Percentiles rank a stretch among this genome's conserved stretches.
Conservation (phyloP, 2,888 invertebrate genomes). For the Hermodice carunculata region DNA sequence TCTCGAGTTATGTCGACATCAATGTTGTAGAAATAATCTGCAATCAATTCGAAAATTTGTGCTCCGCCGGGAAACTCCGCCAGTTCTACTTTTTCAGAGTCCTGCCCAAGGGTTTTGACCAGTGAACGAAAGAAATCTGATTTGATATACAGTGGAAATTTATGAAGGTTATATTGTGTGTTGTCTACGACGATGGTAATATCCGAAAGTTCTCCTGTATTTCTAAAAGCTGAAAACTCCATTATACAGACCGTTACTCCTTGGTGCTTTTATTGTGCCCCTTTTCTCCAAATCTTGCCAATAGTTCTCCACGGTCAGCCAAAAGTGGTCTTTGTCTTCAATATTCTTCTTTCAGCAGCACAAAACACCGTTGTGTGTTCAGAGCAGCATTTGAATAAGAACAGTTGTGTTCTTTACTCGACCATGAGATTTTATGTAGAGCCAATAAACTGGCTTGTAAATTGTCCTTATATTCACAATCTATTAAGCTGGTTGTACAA, state of each 20-base stretch:
- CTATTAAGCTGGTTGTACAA: too few species aligned
- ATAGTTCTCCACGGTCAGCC: too few species aligned
- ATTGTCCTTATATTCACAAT: too few species aligned
- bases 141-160: constrained; percentile 66
- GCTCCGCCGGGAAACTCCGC: constrained; percentile 66
- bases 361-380: too few species aligned
- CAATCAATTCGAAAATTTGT: constrained; percentile 59
- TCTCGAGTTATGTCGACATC: constrained; percentile 53
- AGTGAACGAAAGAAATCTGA: constrained; percentile 63
- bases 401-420: too few species aligned
- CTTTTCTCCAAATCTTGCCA: too few species aligned
- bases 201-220: constrained; percentile 65
- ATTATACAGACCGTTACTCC: constrained; percentile 22
- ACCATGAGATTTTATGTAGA: too few species aligned
- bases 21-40: constrained; percentile 65
- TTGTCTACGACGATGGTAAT: constrained; percentile 61
- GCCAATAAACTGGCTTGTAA: too few species aligned
- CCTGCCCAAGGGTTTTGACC: constrained; percentile 43
- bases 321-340: too few species aligned
- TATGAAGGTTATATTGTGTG: constrained; percentile 63
- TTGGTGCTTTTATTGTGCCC: too few species aligned
- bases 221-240: constrained; percentile 37
- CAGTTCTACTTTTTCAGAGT: constrained; percentile 42
- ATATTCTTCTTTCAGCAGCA: too few species aligned
- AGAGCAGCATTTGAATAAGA: too few species aligned